Percentiles rank a stretch among this genome's conserved stretches.
Evolutionary conservation across 2,113 vertebrate species (phyloP).

Genomic region (Dolichallabes microphthalmus): DNA sequence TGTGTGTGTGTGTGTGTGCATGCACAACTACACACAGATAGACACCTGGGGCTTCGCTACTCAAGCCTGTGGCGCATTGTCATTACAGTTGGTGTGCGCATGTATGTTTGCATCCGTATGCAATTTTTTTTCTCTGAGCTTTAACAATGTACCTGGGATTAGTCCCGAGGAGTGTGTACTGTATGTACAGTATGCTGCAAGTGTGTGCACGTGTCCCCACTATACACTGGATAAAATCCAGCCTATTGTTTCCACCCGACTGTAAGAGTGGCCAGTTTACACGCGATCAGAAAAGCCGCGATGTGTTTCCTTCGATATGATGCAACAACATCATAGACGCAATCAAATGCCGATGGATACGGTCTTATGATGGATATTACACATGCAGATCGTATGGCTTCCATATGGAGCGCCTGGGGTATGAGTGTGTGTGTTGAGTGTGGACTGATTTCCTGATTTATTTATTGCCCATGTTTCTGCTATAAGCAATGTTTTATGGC

Average conservation of each 20-base stretch:
- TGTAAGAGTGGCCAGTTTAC: slow-evolving; percentile 11
- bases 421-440: neutral
- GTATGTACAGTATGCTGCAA: too few relatives aligned
- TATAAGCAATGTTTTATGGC: slow-evolving; percentile 35
- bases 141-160: neutral
- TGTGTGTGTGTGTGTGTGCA: slow-evolving; percentile 17
- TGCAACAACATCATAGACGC: neutral
- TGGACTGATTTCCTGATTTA: slow-evolving; percentile 31
- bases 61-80: slow-evolving; percentile 21
- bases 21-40: slow-evolving; percentile 1
- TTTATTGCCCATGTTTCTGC: slow-evolving; percentile 31
- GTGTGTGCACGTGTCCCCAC: neutral
- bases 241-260: slow-evolving; percentile 21
- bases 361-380: slow-evolving; percentile 45
- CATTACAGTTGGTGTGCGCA: slow-evolving; percentile 22
- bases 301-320: neutral
- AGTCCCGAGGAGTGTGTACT: neutral
- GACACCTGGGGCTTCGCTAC: slow-evolving; percentile 34
- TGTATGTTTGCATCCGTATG: neutral
- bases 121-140: neutral
- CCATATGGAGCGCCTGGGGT: slow-evolving; percentile 38
- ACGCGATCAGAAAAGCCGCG: neutral
- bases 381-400: slow-evolving; percentile 46
- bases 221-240: neutral
- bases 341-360: slow-evolving; percentile 13